phyloP scores from a whole-genome alignment of 2,888 invertebrate genomes.

The Euclidia mi region DNA sequence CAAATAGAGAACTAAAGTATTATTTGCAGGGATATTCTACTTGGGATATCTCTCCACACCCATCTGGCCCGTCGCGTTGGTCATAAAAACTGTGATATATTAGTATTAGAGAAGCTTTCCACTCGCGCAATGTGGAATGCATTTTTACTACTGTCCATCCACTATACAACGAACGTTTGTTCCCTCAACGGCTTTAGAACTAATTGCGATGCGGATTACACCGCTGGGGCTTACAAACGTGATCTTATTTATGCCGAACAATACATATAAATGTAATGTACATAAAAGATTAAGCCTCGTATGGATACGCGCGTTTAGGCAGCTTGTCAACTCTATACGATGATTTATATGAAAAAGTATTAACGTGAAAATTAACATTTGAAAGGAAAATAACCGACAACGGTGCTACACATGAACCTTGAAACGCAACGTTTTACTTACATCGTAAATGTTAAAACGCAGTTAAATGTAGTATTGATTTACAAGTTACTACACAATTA shows the following conservation, averaged over 20 bases:
- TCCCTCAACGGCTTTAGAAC: slow-evolving; percentile 4
- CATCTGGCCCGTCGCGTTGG: too few relatives aligned
- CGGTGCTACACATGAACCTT: slow-evolving; percentile 31
- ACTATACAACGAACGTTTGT: neutral
- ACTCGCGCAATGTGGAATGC: neutral
- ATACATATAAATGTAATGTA: slow-evolving; percentile 5
- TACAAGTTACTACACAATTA: neutral
- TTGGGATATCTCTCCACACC: too few relatives aligned
- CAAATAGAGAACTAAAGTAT: too few relatives aligned
- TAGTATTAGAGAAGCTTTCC: neutral
- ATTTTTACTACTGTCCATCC: neutral
- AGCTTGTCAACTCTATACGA: slow-evolving; percentile 7
- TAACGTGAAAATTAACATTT: slow-evolving; percentile 50
- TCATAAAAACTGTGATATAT: neutral
- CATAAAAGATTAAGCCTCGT: neutral
- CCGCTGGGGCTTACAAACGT: slow-evolving; percentile 3
- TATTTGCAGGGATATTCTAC: too few relatives aligned
- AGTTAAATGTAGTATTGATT: slow-evolving; percentile 1
- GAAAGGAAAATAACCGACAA: slow-evolving; percentile 34
- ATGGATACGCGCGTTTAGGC: neutral
- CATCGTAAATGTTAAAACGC: slow-evolving; percentile 17
- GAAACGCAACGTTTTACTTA: slow-evolving; percentile 18
- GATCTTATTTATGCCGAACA: slow-evolving; percentile 4
- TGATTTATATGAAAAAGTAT: slow-evolving; percentile 49
- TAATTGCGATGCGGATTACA: slow-evolving; percentile 5